Base-by-base conservation (phyloP, 2,888 invertebrate genomes). In the Acholoe squamosa region DNA sequence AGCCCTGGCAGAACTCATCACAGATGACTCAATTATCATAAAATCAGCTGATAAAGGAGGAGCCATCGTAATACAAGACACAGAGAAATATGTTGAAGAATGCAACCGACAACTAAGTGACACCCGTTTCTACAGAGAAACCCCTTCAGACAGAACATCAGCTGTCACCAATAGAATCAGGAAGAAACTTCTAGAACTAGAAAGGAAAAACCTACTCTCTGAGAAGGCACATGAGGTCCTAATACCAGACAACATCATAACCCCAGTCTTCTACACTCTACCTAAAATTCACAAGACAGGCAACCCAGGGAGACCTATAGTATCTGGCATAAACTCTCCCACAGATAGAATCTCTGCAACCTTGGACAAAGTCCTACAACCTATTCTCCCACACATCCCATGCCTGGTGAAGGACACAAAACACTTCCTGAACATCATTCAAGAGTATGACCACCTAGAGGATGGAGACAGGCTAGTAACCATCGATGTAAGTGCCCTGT, bases 181-280 rank as follows among this genome's bases (percentile, higher is more conserved):
- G n/a, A 54, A 54, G 12, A 19, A 54, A 14, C 54, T 54, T 14
- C 10, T 54, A 10, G 19, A 54, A 54, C 10, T 54, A 19, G 54
- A 54, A 19, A 54, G 19, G 12, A 54, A 54, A 19, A 19, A 19
- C 10, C 12, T 14, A 80, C 80, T 80, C 25, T 33, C 80, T 10
- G 16, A 31, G 10, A 14, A 80, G 10, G 33, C 80, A 14, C 33
- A 10, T 33, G 33, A 34, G 12, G 16, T 10, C 10, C 80, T 80
- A 10, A 14, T 80, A n/a, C 31, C 80, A 10, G 33, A 14, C 10
- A 80, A 14, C 33, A 80, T 80, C 10, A 10, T 28, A 10, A 80
- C 80, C 10, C n/a, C 80, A 80, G 10, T n/a, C 25, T 80, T 80
- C 80, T 80, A 80, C n/a, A 31, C n/a, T 7, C 80, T 80, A 80